Percentiles rank a stretch among this genome's conserved stretches.
Evolutionary conservation across 1,140 invertebrate species (phyloP).

Genomic region (Papilio machaon): DNA sequence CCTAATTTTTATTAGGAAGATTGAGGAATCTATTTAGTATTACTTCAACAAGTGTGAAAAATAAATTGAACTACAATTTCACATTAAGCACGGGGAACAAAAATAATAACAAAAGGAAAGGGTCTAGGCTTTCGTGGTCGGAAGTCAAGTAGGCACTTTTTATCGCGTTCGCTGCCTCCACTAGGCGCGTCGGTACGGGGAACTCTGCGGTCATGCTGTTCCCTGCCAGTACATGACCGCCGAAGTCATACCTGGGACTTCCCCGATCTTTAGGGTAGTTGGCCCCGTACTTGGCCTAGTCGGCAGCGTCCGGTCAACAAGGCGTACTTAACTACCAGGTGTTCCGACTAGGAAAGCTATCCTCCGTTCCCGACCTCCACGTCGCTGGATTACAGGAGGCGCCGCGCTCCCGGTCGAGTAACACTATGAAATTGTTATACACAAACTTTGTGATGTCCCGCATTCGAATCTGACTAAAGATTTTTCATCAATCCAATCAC

Average conservation of each 20-base stretch:
- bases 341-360: not conserved
- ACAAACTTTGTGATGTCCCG: not conserved
- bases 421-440: not conserved
- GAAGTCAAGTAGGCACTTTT: constrained; percentile 4
- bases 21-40: too few relatives aligned
- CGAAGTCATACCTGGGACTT: constrained; percentile 14
- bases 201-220: not conserved
- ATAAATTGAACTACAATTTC: too few relatives aligned
- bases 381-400: constrained; percentile 18
- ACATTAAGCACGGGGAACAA: too few relatives aligned
- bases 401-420: not conserved
- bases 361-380: constrained; percentile 18
- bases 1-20: too few relatives aligned
- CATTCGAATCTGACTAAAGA: not conserved
- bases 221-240: not conserved
- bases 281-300: not conserved
- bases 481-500: not conserved
- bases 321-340: constrained; percentile 4
- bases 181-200: not conserved
- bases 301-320: not conserved
- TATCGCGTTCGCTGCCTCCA: constrained; percentile 6
- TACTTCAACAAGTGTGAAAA: too few relatives aligned
- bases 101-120: constrained; percentile 16
- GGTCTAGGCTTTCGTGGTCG: not conserved
- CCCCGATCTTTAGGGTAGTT: not conserved